Conservation (phyloP, 2,888 invertebrate genomes). For the Callinectes sapidus region DNA sequence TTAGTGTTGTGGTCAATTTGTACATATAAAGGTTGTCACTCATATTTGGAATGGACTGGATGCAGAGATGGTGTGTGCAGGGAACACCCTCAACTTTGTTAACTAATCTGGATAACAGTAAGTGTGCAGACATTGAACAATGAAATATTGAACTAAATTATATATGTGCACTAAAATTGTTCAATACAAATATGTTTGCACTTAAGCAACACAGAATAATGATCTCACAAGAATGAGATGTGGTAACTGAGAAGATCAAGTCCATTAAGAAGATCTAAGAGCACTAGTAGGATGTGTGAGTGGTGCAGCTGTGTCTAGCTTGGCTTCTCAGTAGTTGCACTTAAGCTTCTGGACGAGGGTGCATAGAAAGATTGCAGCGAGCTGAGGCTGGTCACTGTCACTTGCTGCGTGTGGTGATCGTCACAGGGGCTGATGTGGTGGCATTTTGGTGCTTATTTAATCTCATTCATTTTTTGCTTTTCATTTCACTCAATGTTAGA, state of each 20-base stretch:
- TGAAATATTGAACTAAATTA: no score
- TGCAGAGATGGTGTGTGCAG: no score
- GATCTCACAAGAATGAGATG: no score
- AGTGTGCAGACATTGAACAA: no score
- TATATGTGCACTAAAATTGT: no score
- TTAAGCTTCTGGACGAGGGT: not conserved
- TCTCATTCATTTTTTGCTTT: not conserved
- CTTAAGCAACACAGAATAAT: no score
- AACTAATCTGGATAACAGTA: no score
- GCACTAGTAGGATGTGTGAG: not conserved
- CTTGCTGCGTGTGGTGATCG: not conserved
- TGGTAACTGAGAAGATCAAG: not conserved
- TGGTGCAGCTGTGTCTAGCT: not conserved
- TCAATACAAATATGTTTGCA: no score
- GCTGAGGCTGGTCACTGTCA: not conserved
- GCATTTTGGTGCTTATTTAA: not conserved
- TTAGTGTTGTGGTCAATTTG: no score
- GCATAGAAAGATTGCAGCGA: not conserved
- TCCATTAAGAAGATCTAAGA: not conserved
- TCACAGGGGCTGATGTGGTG: not conserved
- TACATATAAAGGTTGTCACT: no score
- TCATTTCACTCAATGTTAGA: not conserved
- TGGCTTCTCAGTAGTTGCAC: constrained; percentile 25
- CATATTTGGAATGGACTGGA: no score
- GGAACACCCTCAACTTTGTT: no score